Percentiles rank a stretch among this genome's conserved stretches.
phyloP scores from a whole-genome alignment of 2,888 invertebrate species.

The Harpalus rufipes region DNA sequence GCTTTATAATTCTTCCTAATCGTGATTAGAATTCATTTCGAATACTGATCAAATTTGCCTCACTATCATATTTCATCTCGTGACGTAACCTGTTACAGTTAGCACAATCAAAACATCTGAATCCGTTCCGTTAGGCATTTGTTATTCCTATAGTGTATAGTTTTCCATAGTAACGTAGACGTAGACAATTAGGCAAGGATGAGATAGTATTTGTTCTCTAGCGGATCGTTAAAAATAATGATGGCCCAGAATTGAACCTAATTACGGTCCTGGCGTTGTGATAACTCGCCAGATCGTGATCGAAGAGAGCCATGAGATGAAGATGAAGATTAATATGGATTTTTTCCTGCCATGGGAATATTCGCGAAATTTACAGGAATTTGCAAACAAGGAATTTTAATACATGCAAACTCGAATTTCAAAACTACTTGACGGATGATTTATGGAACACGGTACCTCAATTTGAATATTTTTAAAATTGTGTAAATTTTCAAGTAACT shows the following conservation, averaged over 20 bases:
- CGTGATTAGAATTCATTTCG: conserved; percentile 10
- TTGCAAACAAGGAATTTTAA: background rate
- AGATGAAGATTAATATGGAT: background rate
- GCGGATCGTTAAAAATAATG: conserved; percentile 50
- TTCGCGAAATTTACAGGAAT: background rate
- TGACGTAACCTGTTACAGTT: conserved; percentile 38
- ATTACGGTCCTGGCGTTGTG: conserved; percentile 47
- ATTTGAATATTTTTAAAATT: background rate
- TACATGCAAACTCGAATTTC: background rate
- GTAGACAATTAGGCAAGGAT: conserved; percentile 24
- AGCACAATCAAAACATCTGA: conserved; percentile 41
- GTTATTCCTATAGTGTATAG: conserved; percentile 21
- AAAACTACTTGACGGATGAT: background rate
- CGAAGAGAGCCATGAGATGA: conserved; percentile 20
- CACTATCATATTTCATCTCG: conserved; percentile 36
- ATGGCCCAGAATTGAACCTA: conserved; percentile 39
- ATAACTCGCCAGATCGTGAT: conserved; percentile 47
- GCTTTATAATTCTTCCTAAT: conserved; percentile 15
- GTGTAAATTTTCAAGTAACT: too few species aligned
- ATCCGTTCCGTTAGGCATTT: conserved; percentile 46
- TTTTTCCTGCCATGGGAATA: background rate
- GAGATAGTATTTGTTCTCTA: conserved; percentile 27
- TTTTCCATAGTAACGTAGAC: conserved; percentile 27
- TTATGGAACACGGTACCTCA: background rate
- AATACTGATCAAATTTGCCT: conserved; percentile 27